Evolutionary conservation across 1,140 invertebrate genomes (phyloP), one percentile per base, ranked within the genome.

Genomic region (Parapsyche elsis): DNA sequence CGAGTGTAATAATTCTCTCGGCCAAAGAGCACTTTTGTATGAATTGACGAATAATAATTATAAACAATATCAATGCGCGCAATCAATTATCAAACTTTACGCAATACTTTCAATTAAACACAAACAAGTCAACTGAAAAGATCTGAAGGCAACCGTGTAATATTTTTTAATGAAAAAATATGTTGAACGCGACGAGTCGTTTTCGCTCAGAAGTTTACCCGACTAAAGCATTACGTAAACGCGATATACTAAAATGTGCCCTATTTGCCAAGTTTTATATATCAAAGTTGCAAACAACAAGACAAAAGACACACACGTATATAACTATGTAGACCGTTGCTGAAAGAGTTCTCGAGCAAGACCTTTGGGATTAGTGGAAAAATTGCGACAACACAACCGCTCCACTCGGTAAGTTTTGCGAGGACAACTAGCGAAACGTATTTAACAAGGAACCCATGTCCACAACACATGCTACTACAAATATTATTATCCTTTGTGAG

Each of bases 301-400:
- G 74, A 77, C 75, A 64, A 64, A 77, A 77, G 57, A 64, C 57
- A 30, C 46, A 30, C 12, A 10, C 16, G 45, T 19, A 4, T 21
- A n/a, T 5, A 16, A 21, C n/a, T n/a, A 64, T 23, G 45, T 16
- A 44, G 53, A 53, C 79, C 24, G 10, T 76, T n/a, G n/a, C n/a
- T 75, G 59, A 78, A 67, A 46, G 30, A 46, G 71, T 46, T 45
- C n/a, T 12, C 21, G 38, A 61, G 71, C 59, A 49, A 74, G 53
- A 71, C 80, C 45, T 44, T 81, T 64, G 71, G 45, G 76, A 78
- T 81, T 73, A 81, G 76, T 70, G 53, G 59, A 59, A 79, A 76
- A 76, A 67, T 75, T 46, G 64, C 77, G 59, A 78, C 67, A 71
- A 73, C 76, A 71, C 59, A 71, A 77, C 80, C 80, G 21, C 14